phyloP scores from a whole-genome alignment of 2,113 vertebrate genomes.

The Pelodiscus sinensis region DNA sequence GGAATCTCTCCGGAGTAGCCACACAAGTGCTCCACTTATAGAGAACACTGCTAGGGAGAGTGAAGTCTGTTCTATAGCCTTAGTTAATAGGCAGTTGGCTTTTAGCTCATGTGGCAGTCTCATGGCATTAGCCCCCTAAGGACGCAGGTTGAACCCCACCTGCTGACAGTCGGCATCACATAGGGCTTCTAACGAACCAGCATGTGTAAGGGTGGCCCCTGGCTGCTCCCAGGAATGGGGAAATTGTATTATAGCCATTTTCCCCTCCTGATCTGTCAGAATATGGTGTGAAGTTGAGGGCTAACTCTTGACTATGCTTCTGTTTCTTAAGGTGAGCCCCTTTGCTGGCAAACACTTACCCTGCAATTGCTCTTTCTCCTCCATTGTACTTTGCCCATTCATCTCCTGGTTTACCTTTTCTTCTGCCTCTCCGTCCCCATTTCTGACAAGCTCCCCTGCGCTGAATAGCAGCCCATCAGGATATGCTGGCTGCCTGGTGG shows the following conservation, averaged over 20 bases:
- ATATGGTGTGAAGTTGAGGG: not conserved
- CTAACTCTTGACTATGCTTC: not conserved
- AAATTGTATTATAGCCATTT: not conserved
- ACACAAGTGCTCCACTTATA: too few relatives aligned
- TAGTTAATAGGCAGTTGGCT: too few relatives aligned
- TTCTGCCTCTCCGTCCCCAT: not conserved
- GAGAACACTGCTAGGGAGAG: too few relatives aligned
- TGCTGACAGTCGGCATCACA: not conserved
- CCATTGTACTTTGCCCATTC: not conserved
- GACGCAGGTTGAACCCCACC: too few relatives aligned
- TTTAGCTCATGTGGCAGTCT: too few relatives aligned
- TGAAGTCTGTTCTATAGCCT: too few relatives aligned
- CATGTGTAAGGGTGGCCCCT: not conserved
- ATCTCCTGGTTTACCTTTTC: not conserved
- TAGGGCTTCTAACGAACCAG: not conserved
- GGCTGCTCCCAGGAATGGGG: not conserved
- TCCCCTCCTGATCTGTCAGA: not conserved
- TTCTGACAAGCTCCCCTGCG: not conserved
- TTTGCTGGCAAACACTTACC: not conserved
- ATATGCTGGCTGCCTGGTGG: not conserved
- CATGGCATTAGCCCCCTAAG: too few relatives aligned
- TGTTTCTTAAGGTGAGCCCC: not conserved
- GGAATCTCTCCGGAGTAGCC: too few relatives aligned
- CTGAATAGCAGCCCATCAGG: accelerated
- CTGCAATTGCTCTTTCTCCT: not conserved